Evolutionary conservation across 1,140 invertebrate species (phyloP).

Genomic region (Drosophila jambulina): DNA sequence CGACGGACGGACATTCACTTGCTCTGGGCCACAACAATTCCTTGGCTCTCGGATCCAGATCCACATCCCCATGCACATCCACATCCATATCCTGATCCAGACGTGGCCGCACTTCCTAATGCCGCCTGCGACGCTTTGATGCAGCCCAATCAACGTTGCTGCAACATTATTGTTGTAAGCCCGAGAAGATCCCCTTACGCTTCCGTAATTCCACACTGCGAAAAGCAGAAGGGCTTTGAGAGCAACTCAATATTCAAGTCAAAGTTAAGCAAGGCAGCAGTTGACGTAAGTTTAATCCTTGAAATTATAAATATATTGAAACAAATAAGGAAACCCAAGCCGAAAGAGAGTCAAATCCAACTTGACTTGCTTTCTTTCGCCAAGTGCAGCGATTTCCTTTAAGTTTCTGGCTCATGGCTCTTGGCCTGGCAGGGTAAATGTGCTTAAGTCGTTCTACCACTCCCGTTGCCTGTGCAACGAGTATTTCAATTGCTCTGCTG

Average conservation of each 20-base stretch:
- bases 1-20: constrained; percentile 39
- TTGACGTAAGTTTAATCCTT: too few species aligned
- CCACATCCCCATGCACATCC: constrained; percentile 26
- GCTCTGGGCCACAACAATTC: constrained; percentile 51
- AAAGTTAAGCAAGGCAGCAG: too few species aligned
- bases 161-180: constrained; percentile 61
- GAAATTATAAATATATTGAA: neutral
- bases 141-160: constrained; percentile 68
- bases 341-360: neutral
- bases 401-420: constrained; percentile 29
- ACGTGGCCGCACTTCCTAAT: constrained; percentile 71
- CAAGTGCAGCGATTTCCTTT: constrained; percentile 36
- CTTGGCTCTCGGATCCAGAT: constrained; percentile 11
- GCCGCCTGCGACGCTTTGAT: constrained; percentile 48
- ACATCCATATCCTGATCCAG: constrained; percentile 33
- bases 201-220: constrained; percentile 16
- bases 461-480: constrained; percentile 28
- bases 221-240: neutral
- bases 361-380: neutral
- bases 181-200: constrained; percentile 19
- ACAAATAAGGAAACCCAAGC: neutral
- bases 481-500: constrained; percentile 52
- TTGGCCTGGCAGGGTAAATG: constrained; percentile 62
- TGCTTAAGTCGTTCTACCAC: constrained; percentile 55
- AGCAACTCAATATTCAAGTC: neutral